phyloP scores from a whole-genome alignment of 2,797 vertebrate genomes.

The Rhinoraja longicauda region DNA sequence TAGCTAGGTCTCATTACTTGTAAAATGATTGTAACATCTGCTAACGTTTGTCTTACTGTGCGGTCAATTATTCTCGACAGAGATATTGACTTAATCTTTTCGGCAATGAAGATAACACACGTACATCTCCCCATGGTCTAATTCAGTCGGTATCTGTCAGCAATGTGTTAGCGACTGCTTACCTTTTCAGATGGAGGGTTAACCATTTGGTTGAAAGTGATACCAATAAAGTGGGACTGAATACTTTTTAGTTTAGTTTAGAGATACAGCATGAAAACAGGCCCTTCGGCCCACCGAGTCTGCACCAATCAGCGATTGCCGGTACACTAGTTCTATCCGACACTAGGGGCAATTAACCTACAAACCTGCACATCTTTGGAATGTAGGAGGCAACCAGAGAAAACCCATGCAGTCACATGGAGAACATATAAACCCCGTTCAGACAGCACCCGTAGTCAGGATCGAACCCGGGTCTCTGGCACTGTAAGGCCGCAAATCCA shows the following conservation, averaged over 20 bases:
- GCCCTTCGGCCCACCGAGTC: too few relatives aligned
- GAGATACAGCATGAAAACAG: too few relatives aligned
- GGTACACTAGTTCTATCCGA: too few relatives aligned
- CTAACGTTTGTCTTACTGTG: constrained; percentile 28
- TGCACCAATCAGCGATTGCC: too few relatives aligned
- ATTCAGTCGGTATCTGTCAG: neutral
- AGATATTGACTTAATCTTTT: constrained; percentile 25
- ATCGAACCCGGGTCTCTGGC: too few relatives aligned
- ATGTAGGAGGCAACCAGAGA: too few relatives aligned
- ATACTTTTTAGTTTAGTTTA: neutral
- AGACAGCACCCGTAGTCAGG: too few relatives aligned
- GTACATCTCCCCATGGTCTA: constrained; percentile 1
- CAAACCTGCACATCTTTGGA: too few relatives aligned
- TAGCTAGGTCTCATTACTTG: constrained; percentile 20
- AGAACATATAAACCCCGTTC: too few relatives aligned
- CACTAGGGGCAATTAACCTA: too few relatives aligned
- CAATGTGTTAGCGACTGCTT: neutral
- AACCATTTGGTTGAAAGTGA: neutral
- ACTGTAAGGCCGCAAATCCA: too few relatives aligned
- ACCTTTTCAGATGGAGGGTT: neutral
- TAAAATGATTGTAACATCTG: neutral
- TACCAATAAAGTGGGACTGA: neutral
- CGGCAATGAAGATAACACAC: neutral
- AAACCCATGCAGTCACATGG: too few relatives aligned
- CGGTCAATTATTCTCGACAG: constrained; percentile 32